phyloP scores from a whole-genome alignment of 2,113 vertebrate genomes.

The Pelodiscus sinensis region DNA sequence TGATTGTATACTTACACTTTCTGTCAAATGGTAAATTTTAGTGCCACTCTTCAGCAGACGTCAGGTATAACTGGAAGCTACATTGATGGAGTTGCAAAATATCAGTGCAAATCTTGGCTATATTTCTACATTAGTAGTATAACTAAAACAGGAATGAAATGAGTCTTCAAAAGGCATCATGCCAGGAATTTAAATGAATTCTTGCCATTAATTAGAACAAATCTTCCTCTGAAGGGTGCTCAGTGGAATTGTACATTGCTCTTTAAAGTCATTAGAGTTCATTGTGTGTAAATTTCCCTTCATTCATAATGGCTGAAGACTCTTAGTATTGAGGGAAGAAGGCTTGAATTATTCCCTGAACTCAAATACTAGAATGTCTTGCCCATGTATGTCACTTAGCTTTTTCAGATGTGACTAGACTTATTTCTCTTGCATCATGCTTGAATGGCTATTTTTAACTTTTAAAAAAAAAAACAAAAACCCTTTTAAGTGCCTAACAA shows the following conservation, averaged over 20 bases:
- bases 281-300: neutral
- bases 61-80: neutral
- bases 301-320: neutral
- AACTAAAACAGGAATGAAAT: neutral
- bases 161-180: rapidly evolving
- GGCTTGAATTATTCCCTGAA: neutral
- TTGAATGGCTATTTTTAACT: neutral
- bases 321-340: rapidly evolving
- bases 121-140: rapidly evolving
- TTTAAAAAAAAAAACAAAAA: neutral
- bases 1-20: neutral
- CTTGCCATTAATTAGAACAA: neutral
- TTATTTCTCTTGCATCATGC: rapidly evolving
- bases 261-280: neutral
- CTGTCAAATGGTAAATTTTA: neutral
- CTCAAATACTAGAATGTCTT: neutral
- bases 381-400: rapidly evolving
- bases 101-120: neutral
- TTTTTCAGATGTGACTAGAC: neutral
- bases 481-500: neutral
- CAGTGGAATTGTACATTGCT: neutral
- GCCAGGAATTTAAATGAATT: rapidly evolving
- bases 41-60: neutral
- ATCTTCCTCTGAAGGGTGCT: rapidly evolving
- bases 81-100: neutral